A percentile compares a stretch with the other conserved stretches of the same genome.
Evolutionary conservation across 2,888 invertebrate genomes (phyloP).

Genomic region (Agrotis exclamationis): DNA sequence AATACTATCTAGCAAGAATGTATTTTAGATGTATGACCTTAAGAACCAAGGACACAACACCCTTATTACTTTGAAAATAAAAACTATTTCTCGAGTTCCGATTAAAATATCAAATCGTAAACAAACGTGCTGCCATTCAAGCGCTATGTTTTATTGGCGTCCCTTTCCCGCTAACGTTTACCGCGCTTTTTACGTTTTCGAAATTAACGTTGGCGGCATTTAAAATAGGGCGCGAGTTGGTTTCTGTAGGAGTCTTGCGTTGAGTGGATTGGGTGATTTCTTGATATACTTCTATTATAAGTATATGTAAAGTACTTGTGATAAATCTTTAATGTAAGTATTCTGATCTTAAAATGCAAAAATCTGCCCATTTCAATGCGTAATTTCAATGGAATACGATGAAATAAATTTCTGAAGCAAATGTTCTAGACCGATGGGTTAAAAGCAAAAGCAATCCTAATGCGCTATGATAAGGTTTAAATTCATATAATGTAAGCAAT

Average conservation of each 20-base stretch:
- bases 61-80: constrained; percentile 86
- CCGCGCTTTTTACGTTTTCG: constrained; percentile 89
- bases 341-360: constrained; percentile 63
- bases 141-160: constrained; percentile 90
- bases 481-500: constrained; percentile 60
- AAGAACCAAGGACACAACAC: constrained; percentile 77
- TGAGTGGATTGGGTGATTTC: constrained; percentile 85
- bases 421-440: constrained; percentile 78
- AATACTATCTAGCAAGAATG: constrained; percentile 68
- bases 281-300: constrained; percentile 89
- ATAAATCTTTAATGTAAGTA: constrained; percentile 74
- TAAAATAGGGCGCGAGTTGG: constrained; percentile 88
- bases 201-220: constrained; percentile 90
- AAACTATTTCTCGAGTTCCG: constrained; percentile 86
- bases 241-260: constrained; percentile 86
- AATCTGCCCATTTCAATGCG: constrained; percentile 70
- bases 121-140: constrained; percentile 87
- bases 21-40: constrained; percentile 78
- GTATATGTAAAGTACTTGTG: constrained; percentile 71
- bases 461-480: constrained; percentile 43
- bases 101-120: constrained; percentile 88
- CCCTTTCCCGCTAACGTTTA: constrained; percentile 88
- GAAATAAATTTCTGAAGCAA: constrained; percentile 83
- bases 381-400: constrained; percentile 75
- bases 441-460: constrained; percentile 66